phyloP scores from a whole-genome alignment of 1,140 invertebrate species.

The Drosophila azteca region DNA sequence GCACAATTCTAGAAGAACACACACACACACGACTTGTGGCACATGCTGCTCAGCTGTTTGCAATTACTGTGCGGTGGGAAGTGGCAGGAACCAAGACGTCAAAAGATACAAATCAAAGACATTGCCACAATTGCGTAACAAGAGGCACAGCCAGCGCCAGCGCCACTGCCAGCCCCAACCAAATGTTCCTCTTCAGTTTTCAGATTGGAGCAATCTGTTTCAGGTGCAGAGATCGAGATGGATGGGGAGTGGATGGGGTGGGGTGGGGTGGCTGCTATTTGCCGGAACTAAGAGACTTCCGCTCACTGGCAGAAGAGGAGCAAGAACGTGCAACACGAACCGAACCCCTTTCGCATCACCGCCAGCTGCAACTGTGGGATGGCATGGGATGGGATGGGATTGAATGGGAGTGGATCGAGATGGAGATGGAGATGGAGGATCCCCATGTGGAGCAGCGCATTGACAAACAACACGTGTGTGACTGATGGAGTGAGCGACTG shows the following conservation, averaged over 20 bases:
- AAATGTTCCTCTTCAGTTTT: conserved; percentile 10
- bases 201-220: conserved; percentile 15
- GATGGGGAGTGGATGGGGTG: conserved; percentile 37
- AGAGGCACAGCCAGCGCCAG: neutral
- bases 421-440: conserved; percentile 8
- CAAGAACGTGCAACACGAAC: conserved; percentile 17
- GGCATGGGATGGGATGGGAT: too few species aligned
- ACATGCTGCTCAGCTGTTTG: conserved; percentile 77
- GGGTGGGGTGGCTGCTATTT: conserved; percentile 17
- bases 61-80: conserved; percentile 57
- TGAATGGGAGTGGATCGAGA: neutral
- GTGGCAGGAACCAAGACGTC: conserved; percentile 30
- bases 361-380: conserved; percentile 6
- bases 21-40: conserved; percentile 46
- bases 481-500: conserved; percentile 24
- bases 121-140: conserved; percentile 68
- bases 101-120: conserved; percentile 65
- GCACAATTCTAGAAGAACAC: conserved; percentile 35
- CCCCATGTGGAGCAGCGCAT: conserved; percentile 49
- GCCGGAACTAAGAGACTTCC: conserved; percentile 76
- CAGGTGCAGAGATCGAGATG: conserved; percentile 59
- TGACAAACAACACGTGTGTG: conserved; percentile 79
- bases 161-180: neutral
- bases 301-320: conserved; percentile 29
- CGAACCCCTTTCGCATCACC: conserved; percentile 19